Conservation (phyloP, 1,140 invertebrate species). For the Drosophila tropicalis region DNA sequence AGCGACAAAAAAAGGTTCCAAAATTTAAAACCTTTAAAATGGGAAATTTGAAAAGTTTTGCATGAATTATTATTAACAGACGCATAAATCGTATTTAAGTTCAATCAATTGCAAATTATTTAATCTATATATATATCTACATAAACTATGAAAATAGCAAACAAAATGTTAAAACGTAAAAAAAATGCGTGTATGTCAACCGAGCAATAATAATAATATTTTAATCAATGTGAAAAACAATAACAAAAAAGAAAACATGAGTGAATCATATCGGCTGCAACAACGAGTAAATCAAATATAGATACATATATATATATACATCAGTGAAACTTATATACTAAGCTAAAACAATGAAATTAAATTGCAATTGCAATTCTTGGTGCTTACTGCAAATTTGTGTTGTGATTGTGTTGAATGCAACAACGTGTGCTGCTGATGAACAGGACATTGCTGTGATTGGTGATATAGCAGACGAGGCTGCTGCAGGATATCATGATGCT, state of each 20-base stretch:
- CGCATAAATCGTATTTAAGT: too few relatives aligned
- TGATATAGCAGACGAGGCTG: slow-evolving; percentile 40
- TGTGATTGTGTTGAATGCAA: slow-evolving; percentile 34
- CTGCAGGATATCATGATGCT: neutral
- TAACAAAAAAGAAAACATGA: slow-evolving; percentile 27
- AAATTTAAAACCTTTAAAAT: neutral
- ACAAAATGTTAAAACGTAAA: slow-evolving; percentile 47
- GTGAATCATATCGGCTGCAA: slow-evolving; percentile 33
- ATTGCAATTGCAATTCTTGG: slow-evolving; percentile 26
- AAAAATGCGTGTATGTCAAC: slow-evolving; percentile 24
- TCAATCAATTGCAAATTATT: neutral
- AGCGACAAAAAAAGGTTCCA: neutral
- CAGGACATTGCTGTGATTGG: slow-evolving; percentile 68
- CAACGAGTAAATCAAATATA: slow-evolving; percentile 25
- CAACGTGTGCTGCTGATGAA: slow-evolving; percentile 24
- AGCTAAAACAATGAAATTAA: slow-evolving; percentile 57
- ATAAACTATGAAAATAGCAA: neutral
- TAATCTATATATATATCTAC: neutral
- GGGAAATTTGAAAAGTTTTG: too few relatives aligned
- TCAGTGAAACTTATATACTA: slow-evolving; percentile 39
- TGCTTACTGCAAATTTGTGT: slow-evolving; percentile 33
- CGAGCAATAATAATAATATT: slow-evolving; percentile 1
- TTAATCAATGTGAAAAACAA: neutral
- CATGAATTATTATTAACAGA: too few relatives aligned
- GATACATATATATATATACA: too few relatives aligned